Conservation (phyloP, 2,888 invertebrate species). For the Amphiduros pacificus region DNA sequence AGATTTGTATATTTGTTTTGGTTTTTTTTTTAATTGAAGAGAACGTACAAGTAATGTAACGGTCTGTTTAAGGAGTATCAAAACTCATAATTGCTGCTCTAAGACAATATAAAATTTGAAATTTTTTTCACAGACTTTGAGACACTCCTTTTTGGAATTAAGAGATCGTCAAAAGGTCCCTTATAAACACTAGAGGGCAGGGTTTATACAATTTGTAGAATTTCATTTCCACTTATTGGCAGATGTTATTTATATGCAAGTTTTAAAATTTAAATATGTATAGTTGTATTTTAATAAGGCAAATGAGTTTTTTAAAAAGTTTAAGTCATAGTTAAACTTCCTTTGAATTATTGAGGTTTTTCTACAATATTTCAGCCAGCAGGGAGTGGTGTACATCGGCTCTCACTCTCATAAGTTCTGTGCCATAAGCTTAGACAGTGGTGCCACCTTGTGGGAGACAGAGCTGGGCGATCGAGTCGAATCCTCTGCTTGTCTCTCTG, state of each 20-base stretch:
- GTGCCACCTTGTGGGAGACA: slow-evolving; percentile 57
- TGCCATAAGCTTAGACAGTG: slow-evolving; percentile 66
- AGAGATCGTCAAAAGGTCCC: too few species aligned
- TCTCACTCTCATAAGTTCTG: slow-evolving; percentile 76
- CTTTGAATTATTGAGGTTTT: neutral
- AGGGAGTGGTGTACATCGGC: slow-evolving; percentile 65
- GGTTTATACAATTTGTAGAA: too few species aligned
- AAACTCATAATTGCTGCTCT: too few species aligned
- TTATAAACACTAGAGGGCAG: too few species aligned
- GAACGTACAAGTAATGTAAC: too few species aligned
- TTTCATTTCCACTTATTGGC: neutral
- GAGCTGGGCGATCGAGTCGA: slow-evolving; percentile 74
- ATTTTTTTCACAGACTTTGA: too few species aligned
- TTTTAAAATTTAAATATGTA: neutral
- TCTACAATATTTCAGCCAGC: neutral
- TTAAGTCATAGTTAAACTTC: neutral
- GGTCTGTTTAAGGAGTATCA: too few species aligned
- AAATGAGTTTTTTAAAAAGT: neutral
- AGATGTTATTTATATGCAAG: neutral
- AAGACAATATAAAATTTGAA: too few species aligned
- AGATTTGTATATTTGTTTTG: too few species aligned
- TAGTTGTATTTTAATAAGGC: neutral
- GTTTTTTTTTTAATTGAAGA: too few species aligned
- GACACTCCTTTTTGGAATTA: too few species aligned
- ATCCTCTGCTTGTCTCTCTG: slow-evolving; percentile 64